These are phyloP conservation scores for Gobionotothen gibberifrons DNA, from an alignment of 2,797 vertebrate genomes.

Conservation along the genomic window DNA sequence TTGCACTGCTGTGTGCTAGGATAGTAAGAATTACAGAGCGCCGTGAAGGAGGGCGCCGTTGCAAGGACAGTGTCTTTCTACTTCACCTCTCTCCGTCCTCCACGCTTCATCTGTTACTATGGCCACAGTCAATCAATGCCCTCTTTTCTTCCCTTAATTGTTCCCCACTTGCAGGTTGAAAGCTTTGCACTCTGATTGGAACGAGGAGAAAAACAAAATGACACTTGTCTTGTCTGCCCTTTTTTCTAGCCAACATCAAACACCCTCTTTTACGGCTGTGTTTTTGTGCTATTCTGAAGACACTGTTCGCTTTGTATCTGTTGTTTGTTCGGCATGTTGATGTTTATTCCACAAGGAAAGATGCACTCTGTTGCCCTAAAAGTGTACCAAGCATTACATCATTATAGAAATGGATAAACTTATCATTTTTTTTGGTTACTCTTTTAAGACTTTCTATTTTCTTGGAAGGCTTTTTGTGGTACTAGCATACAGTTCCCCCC, in stretches of 20 bases:
- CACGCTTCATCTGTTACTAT: conserved; percentile 54
- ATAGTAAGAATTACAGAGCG: conserved; percentile 54
- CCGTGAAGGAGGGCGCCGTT: conserved; percentile 36
- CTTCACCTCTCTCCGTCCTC: conserved; percentile 51
- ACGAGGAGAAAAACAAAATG: conserved; percentile 46
- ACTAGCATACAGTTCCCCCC: background rate
- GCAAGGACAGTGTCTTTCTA: conserved; percentile 51
- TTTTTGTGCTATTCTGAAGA: conserved; percentile 50
- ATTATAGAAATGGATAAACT: conserved; percentile 40
- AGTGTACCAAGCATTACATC: conserved; percentile 36
- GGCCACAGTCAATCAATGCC: conserved; percentile 33
- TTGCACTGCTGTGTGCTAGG: conserved; percentile 59
- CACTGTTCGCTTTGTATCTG: conserved; percentile 21
- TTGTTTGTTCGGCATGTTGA: conserved; percentile 45
- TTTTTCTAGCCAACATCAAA: conserved; percentile 48
- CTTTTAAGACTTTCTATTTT: conserved; percentile 5
- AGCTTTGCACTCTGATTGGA: conserved; percentile 37
- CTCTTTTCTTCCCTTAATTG: conserved; percentile 35
- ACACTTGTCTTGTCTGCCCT: conserved; percentile 30
- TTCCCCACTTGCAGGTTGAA: conserved; percentile 35
- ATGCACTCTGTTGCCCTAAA: conserved; percentile 20
- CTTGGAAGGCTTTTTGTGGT: background rate
- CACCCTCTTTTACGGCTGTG: conserved; percentile 16
- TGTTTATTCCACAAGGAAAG: conserved; percentile 27
- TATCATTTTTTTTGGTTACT: conserved; percentile 28